These are phyloP conservation scores for Enteromius thamalakanensis DNA, from an alignment of 2,797 vertebrate species.

Conservation along the genomic window DNA sequence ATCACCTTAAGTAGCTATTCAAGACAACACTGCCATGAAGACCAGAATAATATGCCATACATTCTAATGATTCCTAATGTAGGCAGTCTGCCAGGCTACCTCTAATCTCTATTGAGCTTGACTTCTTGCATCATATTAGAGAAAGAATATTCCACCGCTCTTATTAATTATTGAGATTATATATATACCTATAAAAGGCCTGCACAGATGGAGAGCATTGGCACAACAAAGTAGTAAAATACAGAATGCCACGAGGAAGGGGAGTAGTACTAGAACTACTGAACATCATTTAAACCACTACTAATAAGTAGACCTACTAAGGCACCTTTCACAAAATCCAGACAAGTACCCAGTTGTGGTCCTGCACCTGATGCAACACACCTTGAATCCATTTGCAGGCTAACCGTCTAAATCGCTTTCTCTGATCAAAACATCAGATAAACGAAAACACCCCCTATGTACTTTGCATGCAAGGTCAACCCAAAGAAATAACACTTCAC, in stretches of 20 bases:
- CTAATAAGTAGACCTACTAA: background rate
- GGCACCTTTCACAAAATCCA: constrained; percentile 20
- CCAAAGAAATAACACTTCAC: background rate
- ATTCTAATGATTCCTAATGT: background rate
- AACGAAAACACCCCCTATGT: background rate
- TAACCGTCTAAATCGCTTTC: background rate
- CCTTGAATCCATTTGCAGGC: background rate
- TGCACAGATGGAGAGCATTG: constrained; percentile 10
- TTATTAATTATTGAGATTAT: constrained; percentile 52
- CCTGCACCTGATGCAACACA: background rate
- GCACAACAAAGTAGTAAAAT: constrained; percentile 18
- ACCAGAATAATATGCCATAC: constrained; percentile 16
- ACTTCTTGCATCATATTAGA: constrained; percentile 22
- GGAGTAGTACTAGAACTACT: constrained; percentile 9
- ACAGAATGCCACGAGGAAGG: background rate
- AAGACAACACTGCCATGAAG: background rate
- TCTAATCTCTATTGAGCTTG: constrained; percentile 21
- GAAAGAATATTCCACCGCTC: constrained; percentile 26
- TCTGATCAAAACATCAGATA: background rate
- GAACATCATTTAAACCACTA: background rate
- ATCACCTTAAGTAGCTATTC: background rate
- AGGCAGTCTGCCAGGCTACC: background rate
- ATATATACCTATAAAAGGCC: background rate
- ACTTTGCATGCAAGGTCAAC: background rate
- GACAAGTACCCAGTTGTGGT: background rate